Evolutionary conservation across 2,797 vertebrate genomes (phyloP).

Genomic region (Salarias fasciatus): DNA sequence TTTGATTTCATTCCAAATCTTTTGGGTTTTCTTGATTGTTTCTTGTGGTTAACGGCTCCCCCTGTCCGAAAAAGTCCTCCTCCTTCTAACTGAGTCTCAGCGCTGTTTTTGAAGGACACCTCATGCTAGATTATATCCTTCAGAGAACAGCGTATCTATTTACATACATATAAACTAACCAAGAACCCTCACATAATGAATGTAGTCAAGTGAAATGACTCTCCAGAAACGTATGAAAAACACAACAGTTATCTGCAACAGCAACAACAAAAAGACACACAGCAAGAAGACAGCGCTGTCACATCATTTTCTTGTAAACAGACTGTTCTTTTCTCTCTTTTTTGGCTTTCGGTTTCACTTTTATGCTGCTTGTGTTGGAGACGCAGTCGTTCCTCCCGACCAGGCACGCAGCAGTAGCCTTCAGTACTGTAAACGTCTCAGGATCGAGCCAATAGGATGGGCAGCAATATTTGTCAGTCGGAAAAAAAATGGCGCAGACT

Average conservation of each 20-base stretch:
- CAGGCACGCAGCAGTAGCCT: conserved; percentile 75
- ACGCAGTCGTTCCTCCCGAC: conserved; percentile 42
- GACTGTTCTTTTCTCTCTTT: conserved; percentile 64
- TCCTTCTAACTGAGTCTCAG: conserved; percentile 64
- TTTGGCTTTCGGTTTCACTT: conserved; percentile 23
- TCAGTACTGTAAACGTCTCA: conserved; percentile 82
- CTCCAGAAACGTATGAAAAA: conserved; percentile 34
- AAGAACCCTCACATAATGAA: conserved; percentile 61
- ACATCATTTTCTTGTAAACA: conserved; percentile 33
- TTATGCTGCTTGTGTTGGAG: conserved; percentile 59
- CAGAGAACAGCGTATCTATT: conserved; percentile 40
- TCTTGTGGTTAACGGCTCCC: conserved; percentile 76
- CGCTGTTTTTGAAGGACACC: conserved; percentile 44
- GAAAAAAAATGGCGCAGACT: conserved; percentile 70
- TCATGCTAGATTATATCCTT: conserved; percentile 44
- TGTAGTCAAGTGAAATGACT: conserved; percentile 66
- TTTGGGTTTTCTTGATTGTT: conserved; percentile 50
- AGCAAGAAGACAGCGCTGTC: conserved; percentile 23
- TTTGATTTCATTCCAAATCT: conserved; percentile 52
- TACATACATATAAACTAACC: conserved; percentile 43
- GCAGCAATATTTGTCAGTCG: conserved; percentile 81
- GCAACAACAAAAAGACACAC: conserved; percentile 13
- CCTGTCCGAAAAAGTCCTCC: conserved; percentile 76
- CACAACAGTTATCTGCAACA: conserved; percentile 38
- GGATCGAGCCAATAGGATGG: conserved; percentile 76